phyloP scores from a whole-genome alignment of 2,797 vertebrate species.

The Anguilla pacifica region DNA sequence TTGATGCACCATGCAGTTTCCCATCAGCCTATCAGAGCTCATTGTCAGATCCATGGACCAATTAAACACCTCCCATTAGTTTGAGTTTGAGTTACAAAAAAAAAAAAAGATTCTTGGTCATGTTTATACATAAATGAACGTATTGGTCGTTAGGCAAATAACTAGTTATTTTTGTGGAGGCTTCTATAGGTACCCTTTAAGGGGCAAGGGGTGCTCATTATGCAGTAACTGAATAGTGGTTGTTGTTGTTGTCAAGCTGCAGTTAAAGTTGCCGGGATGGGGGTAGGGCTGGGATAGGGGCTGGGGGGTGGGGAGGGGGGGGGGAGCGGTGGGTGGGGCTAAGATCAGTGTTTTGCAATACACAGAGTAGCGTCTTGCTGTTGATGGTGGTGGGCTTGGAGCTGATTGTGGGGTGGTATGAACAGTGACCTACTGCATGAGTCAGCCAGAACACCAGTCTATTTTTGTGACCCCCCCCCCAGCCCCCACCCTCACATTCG shows the following conservation, averaged over 20 bases:
- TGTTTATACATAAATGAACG: neutral
- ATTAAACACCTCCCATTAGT: neutral
- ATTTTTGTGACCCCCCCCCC: slow-evolving; percentile 44
- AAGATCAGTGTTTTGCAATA: neutral
- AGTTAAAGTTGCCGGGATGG: neutral
- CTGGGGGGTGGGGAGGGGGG: too few species aligned
- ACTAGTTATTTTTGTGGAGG: neutral
- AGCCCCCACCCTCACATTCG: slow-evolving; percentile 1
- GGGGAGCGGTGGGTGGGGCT: too few species aligned
- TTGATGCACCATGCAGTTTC: neutral
- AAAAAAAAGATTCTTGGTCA: neutral
- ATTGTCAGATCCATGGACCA: neutral
- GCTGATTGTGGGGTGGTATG: neutral
- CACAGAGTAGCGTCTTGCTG: neutral
- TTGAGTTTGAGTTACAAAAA: neutral
- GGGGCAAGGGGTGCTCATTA: neutral
- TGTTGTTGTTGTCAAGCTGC: neutral
- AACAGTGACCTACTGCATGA: neutral
- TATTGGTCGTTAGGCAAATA: too few species aligned
- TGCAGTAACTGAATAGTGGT: neutral
- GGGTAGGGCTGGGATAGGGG: neutral
- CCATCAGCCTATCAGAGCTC: neutral
- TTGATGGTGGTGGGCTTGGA: neutral
- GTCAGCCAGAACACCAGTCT: slow-evolving; percentile 36
- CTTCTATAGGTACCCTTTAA: neutral